Evolutionary conservation across 1,140 invertebrate species (phyloP).

Genomic region (Nylanderia fulva): DNA sequence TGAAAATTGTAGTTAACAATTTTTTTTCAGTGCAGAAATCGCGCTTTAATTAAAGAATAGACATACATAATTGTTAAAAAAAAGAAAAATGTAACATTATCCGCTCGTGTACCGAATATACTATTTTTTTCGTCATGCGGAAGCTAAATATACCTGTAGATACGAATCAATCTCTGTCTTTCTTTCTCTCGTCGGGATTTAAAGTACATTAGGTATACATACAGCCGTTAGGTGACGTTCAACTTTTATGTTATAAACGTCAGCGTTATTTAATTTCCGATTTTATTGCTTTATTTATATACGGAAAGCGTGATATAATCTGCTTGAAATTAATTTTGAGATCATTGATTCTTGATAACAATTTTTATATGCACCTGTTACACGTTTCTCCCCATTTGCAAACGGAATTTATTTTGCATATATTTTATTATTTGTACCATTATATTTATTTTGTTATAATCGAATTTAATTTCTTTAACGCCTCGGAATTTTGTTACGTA

Average conservation of each 20-base stretch:
- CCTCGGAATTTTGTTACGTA: background rate
- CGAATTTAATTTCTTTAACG: background rate
- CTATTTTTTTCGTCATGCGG: constrained; percentile 41
- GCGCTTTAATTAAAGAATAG: too few relatives aligned
- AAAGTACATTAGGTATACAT: constrained; percentile 20
- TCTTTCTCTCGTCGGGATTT: constrained; percentile 20
- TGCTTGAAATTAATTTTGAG: background rate
- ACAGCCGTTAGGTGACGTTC: background rate
- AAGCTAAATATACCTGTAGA: constrained; percentile 42
- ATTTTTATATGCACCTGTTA: background rate
- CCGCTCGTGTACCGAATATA: constrained; percentile 37
- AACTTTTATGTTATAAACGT: background rate
- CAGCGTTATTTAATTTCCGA: background rate
- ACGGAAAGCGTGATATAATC: background rate
- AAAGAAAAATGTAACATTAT: constrained; percentile 5
- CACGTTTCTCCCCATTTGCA: background rate
- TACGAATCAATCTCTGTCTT: background rate
- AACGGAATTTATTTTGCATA: background rate
- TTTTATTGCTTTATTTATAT: background rate
- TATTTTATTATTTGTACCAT: background rate
- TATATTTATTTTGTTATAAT: background rate
- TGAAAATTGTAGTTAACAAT: too few relatives aligned
- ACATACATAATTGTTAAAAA: too few relatives aligned
- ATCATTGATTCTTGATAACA: background rate
- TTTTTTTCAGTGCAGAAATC: too few relatives aligned